Evolutionary conservation across 2,113 vertebrate species (phyloP).

Genomic region (Carettochelys insculpta): DNA sequence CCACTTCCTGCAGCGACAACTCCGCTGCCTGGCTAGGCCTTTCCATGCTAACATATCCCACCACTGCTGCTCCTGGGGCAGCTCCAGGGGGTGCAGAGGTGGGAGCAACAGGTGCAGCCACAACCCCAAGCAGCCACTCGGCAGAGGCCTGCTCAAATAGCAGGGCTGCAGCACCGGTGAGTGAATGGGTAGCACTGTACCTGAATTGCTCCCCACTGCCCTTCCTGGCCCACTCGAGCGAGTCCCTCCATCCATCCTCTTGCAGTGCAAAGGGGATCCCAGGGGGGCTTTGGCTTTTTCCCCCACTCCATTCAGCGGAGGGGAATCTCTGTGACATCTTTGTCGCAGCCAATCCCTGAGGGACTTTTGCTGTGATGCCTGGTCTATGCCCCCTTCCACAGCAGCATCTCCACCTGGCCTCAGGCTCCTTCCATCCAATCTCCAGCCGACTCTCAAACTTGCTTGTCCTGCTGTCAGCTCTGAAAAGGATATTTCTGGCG

Average conservation of each 20-base stretch:
- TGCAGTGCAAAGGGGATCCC: not conserved
- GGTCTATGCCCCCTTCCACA: not conserved
- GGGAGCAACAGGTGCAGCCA: not conserved
- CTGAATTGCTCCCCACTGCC: no score
- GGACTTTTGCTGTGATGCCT: not conserved
- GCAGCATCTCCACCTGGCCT: not conserved
- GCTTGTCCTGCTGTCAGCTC: constrained; percentile 31
- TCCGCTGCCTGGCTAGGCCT: not conserved
- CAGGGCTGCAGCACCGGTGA: not conserved
- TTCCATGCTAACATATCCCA: not conserved
- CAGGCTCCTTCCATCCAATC: not conserved
- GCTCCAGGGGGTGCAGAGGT: not conserved
- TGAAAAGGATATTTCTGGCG: constrained; percentile 97
- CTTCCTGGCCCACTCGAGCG: not conserved
- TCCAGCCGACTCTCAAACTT: not conserved
- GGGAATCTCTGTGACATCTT: rapidly evolving
- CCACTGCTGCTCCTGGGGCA: not conserved
- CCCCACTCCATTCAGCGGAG: not conserved
- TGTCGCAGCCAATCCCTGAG: rapidly evolving
- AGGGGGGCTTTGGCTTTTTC: not conserved
- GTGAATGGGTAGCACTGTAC: rapidly evolving
- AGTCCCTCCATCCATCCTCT: not conserved
- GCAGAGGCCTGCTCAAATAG: not conserved
- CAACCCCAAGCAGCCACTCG: not conserved
- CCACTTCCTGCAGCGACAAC: not conserved